phyloP scores from a whole-genome alignment of 2,888 invertebrate genomes.

The Chironomus riparius region DNA sequence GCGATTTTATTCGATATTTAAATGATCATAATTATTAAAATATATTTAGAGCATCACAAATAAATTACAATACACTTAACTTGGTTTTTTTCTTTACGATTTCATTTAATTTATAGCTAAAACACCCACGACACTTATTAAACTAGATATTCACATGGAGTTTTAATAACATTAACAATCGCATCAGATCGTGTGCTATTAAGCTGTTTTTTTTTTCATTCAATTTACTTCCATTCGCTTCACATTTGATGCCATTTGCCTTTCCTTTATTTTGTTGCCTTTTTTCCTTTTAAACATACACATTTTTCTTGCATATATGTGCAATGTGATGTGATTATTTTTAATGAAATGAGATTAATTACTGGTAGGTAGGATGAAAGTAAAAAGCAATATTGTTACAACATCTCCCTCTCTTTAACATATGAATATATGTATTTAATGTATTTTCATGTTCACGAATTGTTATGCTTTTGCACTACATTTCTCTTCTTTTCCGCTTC shows the following conservation, averaged over 20 bases:
- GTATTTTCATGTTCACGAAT: conserved; percentile 19
- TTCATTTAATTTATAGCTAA: not conserved
- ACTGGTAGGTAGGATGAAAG: not conserved
- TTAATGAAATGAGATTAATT: conserved; percentile 26
- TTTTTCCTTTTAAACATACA: not conserved
- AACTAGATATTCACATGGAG: not conserved
- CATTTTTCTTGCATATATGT: not conserved
- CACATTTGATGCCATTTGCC: not conserved
- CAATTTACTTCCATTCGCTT: not conserved
- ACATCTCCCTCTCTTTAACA: not conserved
- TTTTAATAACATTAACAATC: not conserved
- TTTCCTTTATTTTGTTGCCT: not conserved
- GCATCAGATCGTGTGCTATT: not conserved
- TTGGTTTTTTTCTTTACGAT: not conserved
- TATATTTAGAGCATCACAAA: too few species aligned
- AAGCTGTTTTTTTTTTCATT: not conserved
- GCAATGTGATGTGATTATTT: conserved; percentile 23
- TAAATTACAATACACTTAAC: not conserved
- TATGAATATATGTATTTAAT: not conserved
- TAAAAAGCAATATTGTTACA: not conserved
- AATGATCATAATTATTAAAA: too few species aligned
- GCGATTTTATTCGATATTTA: too few species aligned
- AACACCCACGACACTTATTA: not conserved
- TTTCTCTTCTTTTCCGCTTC: not conserved
- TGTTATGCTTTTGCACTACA: not conserved